A percentile compares a stretch with the other conserved stretches of the same genome.
Conservation (phyloP, 2,797 vertebrate genomes). For the Heterohyrax brucei region DNA sequence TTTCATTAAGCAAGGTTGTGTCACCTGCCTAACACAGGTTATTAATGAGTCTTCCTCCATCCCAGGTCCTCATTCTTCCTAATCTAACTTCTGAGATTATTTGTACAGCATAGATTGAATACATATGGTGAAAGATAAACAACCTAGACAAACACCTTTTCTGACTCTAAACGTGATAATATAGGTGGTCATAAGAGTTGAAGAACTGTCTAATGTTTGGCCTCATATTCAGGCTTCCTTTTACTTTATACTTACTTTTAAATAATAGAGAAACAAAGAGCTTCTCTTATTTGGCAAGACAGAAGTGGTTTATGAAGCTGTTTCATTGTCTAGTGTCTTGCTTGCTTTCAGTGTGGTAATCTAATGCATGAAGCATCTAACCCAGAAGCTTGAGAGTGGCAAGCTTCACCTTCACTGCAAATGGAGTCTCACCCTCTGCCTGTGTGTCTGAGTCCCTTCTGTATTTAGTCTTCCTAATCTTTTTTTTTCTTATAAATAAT, state of each 20-base stretch:
- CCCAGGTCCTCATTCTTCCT: too few species aligned
- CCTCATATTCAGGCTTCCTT: not conserved
- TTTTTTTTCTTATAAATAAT: not conserved
- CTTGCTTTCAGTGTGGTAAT: not conserved
- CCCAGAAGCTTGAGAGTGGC: not conserved
- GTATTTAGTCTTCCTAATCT: not conserved
- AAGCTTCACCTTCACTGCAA: not conserved
- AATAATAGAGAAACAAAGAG: slow-evolving; percentile 5
- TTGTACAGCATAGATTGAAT: too few species aligned
- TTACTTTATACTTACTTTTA: slow-evolving; percentile 59
- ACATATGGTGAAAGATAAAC: too few species aligned
- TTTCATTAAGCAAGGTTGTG: too few species aligned
- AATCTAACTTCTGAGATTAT: too few species aligned
- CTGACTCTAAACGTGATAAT: too few species aligned
- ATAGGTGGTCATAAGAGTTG: slow-evolving; percentile 27
- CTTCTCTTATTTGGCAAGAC: not conserved
- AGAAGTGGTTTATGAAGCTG: not conserved
- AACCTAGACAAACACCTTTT: too few species aligned
- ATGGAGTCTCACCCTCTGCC: not conserved
- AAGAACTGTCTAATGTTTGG: slow-evolving; percentile 21
- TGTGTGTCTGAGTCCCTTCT: not conserved
- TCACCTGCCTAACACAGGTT: too few species aligned
- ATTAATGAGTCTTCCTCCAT: too few species aligned
- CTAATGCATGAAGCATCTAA: not conserved
- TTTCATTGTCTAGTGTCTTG: not conserved